Percentiles rank a stretch among this genome's conserved stretches.
Evolutionary conservation across 37 sponge, comb jelly and placozoan genomes (phyloP).

Genomic region (Mnemiopsis leidyi): DNA sequence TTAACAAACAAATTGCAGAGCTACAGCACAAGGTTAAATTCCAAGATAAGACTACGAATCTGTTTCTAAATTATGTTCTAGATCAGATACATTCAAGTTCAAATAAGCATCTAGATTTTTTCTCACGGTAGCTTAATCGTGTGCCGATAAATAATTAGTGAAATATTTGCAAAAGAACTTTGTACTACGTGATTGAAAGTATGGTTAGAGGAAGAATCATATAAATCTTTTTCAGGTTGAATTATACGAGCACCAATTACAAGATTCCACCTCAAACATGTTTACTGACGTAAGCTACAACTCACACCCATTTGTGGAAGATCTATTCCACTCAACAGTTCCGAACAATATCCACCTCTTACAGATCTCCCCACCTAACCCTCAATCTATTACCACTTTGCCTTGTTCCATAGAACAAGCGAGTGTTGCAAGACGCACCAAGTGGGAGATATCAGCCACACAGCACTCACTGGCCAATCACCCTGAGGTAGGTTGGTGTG

Average conservation of each 20-base stretch:
- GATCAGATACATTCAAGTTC: too few species aligned
- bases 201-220: background rate
- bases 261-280: background rate
- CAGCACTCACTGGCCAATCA: background rate
- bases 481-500: background rate
- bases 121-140: too few species aligned
- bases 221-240: background rate
- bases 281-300: background rate
- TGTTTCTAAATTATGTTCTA: too few species aligned
- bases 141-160: too few species aligned
- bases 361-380: background rate
- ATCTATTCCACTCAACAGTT: background rate
- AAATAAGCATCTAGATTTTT: too few species aligned
- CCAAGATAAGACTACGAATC: too few species aligned
- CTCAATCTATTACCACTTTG: background rate
- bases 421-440: background rate
- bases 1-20: background rate
- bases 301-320: background rate
- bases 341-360: background rate
- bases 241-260: background rate
- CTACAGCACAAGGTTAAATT: background rate
- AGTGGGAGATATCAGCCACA: background rate
- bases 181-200: too few species aligned
- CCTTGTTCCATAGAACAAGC: background rate
- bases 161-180: too few species aligned